Evolutionary conservation across 2,113 vertebrate genomes (phyloP), one percentile per base, ranked within the genome.

Genomic region (Proterorhinus semilunaris): DNA sequence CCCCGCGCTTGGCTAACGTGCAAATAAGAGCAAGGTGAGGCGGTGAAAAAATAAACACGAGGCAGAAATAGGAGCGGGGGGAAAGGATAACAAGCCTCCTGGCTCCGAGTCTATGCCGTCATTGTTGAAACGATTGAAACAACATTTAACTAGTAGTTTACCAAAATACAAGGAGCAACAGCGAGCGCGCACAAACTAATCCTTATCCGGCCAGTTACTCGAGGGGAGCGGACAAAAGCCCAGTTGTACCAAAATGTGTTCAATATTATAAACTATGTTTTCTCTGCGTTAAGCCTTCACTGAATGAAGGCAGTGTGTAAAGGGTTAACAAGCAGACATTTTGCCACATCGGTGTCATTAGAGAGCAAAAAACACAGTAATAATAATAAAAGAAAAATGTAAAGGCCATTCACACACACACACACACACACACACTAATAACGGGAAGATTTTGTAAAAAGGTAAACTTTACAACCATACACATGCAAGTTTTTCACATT

Each of bases 241-340:
- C 45, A 66, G 53, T 65, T 74, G 49, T 66, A 57, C 67, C 49
- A 13, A 13, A 77, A 86, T 79, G 51, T 64, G 72, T 61, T 12
- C 72, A n/a, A 69, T 76, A 17, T 45, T 53, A 52, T 45, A 69
- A 36, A 36, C 72, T 71, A 68, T 65, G 67, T 51, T 46, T 71
- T 59, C 67, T 61, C 54, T 21, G 67, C 59, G 68, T 42, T 7
- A 15, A 61, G 6, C 10, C 1, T 61, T 12, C 1, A 45, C 48
- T 88, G 83, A 91, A 90, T 80, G 86, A 66, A 13, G 73, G 73
- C 79, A 83, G 72, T 90, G 83, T 90, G 55, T 12, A 54, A 72
- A 46, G 71, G 75, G 65, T 69, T 73, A 83, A 81, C 63, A 62
- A 16, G 68, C 27, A 36, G 71, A 21, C 21, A 21, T 21, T 36